These are phyloP conservation scores for Rhinichthys osculus DNA, from an alignment of 2,797 vertebrate genomes.

Conservation along the genomic window DNA sequence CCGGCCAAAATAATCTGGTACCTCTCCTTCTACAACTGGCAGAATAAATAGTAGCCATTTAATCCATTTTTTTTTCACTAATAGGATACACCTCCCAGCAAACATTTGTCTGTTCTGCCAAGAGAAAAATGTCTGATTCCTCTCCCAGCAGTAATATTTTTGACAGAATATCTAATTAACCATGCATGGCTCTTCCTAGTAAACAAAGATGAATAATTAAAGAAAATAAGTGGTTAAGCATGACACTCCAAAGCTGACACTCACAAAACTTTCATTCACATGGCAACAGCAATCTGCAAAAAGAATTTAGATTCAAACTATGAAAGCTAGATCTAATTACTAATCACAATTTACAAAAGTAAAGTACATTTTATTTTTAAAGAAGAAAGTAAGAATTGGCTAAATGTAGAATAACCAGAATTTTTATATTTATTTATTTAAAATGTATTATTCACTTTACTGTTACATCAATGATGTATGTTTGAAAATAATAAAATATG, in stretches of 20 bases:
- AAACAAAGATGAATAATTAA: constrained; percentile 31
- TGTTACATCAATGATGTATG: neutral
- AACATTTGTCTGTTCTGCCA: constrained; percentile 36
- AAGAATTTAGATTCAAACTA: neutral
- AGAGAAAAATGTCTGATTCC: constrained; percentile 9
- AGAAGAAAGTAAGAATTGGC: neutral
- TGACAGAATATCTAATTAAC: constrained; percentile 15
- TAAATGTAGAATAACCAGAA: neutral
- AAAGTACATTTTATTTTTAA: neutral
- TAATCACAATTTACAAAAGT: neutral
- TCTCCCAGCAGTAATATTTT: neutral
- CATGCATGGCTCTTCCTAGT: constrained; percentile 2
- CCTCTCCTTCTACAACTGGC: constrained; percentile 19
- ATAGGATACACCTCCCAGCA: constrained; percentile 27
- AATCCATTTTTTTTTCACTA: constrained; percentile 14
- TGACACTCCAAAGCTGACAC: neutral
- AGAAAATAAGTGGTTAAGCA: neutral
- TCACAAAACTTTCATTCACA: neutral
- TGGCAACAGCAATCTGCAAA: neutral
- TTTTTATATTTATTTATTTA: neutral
- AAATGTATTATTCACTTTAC: neutral
- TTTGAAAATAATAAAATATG: neutral
- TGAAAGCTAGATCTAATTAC: neutral
- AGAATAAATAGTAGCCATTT: constrained; percentile 48
- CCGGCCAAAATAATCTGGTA: constrained; percentile 35